Evolutionary conservation across 2,888 invertebrate genomes (phyloP), one percentile per base, ranked within the genome.

Genomic region (Brassicogethes aeneus): DNA sequence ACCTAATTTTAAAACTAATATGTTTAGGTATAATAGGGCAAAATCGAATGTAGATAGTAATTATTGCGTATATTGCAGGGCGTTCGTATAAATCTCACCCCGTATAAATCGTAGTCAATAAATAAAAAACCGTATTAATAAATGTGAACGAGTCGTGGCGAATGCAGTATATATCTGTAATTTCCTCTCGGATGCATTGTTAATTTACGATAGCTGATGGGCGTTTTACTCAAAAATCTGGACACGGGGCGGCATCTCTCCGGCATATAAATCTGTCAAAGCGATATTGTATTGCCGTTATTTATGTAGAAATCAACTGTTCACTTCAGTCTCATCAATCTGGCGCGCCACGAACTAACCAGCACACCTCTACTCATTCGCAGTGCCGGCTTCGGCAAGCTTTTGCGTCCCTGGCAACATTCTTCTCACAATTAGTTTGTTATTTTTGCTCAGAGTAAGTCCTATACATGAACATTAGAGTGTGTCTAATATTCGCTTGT

Each of bases 291-390:
- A 63, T 65, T 62, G 63, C 62, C 55, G 64, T 67, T 65, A 68
- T 68, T 68, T 68, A 68, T 67, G 65, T 64, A 64, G 60, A 64
- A 66, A 66, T 66, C 66, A 66, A 64, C 62, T 62, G 63, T 62
- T 60, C 62, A 64, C 62, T 62, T 62, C 61, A 60, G 62, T 64
- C 64, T 61, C 65, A 65, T 66, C 66, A 64, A 66, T 66, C 66
- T 53, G 44, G 53, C 52, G 49, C 48, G 51, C 54, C 53, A 51
- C 53, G 55, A 53, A 47, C 54, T 50, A 17, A 46, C 50, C 23
- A 23, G 10, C 23, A n/a, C n/a, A n/a, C n/a, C n/a, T n/a, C n/a
- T n/a, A n/a, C n/a, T n/a, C n/a, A n/a, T n/a, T n/a, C n/a, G n/a
- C n/a, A n/a, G n/a, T n/a, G n/a, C n/a, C n/a, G n/a, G n/a, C n/a